Evolutionary conservation across 2,113 vertebrate genomes (phyloP).

Genomic region (Mesitornis unicolor): DNA sequence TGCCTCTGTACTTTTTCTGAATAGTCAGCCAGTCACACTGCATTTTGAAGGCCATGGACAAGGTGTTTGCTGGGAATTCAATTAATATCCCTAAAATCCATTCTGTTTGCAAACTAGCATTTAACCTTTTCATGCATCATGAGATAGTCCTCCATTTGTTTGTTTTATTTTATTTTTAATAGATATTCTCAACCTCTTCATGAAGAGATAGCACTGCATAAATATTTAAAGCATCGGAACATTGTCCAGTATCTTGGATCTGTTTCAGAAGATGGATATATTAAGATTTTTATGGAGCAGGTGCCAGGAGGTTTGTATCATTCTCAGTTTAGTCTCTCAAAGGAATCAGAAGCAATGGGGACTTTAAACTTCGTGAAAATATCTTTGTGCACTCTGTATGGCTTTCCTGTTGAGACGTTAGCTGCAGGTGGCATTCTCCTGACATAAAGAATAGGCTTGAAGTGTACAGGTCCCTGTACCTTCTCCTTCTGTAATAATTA

Average conservation of each 20-base stretch:
- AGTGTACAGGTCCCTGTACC: not conserved
- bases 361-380: not conserved
- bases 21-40: not conserved
- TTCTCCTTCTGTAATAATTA: not conserved
- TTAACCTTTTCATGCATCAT: not conserved
- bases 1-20: not conserved
- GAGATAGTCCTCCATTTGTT: not conserved
- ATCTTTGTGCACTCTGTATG: not conserved
- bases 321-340: not conserved
- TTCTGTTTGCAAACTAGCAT: not conserved
- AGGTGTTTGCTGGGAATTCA: not conserved
- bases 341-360: not conserved
- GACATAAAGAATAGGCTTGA: not conserved
- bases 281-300: conserved; percentile 88
- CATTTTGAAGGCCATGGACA: not conserved
- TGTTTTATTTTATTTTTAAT: not conserved
- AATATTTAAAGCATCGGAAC: conserved; percentile 81
- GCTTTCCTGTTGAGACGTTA: not conserved
- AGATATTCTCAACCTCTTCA: conserved; percentile 81
- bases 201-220: conserved; percentile 82
- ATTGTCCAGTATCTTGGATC: conserved; percentile 84
- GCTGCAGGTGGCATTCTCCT: not conserved
- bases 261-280: conserved; percentile 78
- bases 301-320: conserved; percentile 80
- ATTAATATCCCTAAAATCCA: not conserved